Evolutionary conservation across 92 coral and sea anemone species (phyloP).

Genomic region (Palythoa heliodiscus): DNA sequence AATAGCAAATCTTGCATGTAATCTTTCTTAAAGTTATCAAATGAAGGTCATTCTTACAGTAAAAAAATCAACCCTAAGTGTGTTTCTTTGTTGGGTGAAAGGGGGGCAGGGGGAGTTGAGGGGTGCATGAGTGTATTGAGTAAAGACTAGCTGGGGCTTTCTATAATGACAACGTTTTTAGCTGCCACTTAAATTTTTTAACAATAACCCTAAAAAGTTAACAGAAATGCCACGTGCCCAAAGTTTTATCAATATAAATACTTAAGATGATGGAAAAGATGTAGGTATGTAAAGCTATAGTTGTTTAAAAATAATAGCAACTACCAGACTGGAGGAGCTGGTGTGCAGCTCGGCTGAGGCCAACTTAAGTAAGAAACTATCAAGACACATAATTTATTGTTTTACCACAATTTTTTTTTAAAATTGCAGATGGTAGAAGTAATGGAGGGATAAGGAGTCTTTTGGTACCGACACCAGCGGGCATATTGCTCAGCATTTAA

Average conservation of each 20-base stretch:
- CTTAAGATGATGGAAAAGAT: conserved; percentile 11
- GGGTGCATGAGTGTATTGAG: not conserved
- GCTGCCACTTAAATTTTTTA: not conserved
- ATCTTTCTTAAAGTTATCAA: conserved; percentile 22
- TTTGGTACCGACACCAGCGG: not conserved
- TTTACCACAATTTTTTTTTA: not conserved
- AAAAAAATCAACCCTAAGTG: no score
- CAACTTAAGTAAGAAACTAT: no score
- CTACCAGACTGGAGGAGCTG: no score
- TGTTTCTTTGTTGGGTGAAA: not conserved
- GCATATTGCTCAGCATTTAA: conserved; percentile 4
- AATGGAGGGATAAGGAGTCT: conserved; percentile 17
- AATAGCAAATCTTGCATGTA: conserved; percentile 23
- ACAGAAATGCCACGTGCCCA: not conserved
- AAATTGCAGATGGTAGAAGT: conserved; percentile 11
- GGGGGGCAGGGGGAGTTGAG: not conserved
- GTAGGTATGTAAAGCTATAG: conserved; percentile 1
- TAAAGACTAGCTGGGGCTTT: no score
- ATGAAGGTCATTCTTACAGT: no score
- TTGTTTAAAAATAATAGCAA: not conserved
- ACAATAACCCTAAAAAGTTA: no score
- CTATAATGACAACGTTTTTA: no score
- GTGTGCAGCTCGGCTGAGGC: no score
- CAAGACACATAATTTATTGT: not conserved
- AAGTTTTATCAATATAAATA: no score